These are phyloP conservation scores for Trileptium ribeirensis DNA, from an alignment of 2,888 invertebrate species.

Conservation along the genomic window DNA sequence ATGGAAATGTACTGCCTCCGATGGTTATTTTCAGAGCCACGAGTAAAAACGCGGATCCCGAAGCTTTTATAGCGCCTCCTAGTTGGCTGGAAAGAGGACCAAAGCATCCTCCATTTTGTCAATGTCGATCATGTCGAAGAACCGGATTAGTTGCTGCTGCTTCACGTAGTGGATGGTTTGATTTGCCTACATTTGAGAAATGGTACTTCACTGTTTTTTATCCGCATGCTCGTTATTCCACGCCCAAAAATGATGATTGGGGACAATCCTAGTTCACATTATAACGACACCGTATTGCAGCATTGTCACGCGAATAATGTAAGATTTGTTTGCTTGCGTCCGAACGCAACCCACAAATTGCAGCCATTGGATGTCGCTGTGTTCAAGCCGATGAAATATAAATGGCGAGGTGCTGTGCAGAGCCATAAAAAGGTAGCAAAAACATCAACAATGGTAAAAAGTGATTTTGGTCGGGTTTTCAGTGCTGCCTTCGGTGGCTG, in stretches of 20 bases:
- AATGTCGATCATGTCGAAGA: not conserved
- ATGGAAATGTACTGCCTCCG: not conserved
- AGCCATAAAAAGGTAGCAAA: not conserved
- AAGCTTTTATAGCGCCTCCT: not conserved
- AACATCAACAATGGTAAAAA: not conserved
- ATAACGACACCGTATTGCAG: not conserved
- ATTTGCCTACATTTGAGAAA: not conserved
- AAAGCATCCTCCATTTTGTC: not conserved
- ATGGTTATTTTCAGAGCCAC: not conserved
- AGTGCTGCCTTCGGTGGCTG: not conserved
- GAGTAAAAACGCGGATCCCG: not conserved
- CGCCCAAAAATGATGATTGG: not conserved
- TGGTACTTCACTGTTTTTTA: not conserved
- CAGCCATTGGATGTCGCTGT: conserved; percentile 38
- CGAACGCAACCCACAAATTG: conserved; percentile 36
- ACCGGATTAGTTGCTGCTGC: not conserved
- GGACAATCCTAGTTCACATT: not conserved
- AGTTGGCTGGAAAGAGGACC: not conserved
- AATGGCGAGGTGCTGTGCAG: not conserved
- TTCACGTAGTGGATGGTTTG: not conserved
- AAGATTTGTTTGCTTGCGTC: conserved; percentile 25
- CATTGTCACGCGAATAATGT: not conserved
- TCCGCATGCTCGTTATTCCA: not conserved
- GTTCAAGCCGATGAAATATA: too few species aligned
- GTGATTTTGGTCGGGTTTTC: not conserved